Conservation (phyloP, 2,888 invertebrate genomes). For the Fragum fragum region DNA sequence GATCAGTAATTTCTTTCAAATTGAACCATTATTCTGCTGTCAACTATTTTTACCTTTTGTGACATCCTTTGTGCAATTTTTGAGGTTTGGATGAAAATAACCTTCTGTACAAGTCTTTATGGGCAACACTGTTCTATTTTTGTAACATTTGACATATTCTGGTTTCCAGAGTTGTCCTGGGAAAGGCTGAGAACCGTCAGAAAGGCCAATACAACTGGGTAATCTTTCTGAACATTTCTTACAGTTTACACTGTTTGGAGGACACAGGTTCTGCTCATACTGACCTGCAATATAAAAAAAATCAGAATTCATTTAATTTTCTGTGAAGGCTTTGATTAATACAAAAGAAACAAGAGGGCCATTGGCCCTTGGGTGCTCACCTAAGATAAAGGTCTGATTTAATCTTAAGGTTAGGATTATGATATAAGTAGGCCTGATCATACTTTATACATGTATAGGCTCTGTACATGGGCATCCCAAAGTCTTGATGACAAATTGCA, state of each 20-base stretch:
- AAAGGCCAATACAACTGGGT: constrained; percentile 61
- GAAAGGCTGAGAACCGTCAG: constrained; percentile 58
- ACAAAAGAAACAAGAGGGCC: too few relatives aligned
- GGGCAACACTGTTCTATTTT: constrained; percentile 60
- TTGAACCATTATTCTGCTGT: too few relatives aligned
- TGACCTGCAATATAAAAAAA: constrained; percentile 54
- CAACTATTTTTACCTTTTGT: constrained; percentile 57
- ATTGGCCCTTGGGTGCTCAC: too few relatives aligned
- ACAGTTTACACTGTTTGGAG: constrained; percentile 31
- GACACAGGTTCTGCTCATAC: constrained; percentile 63
- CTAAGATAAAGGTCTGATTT: too few relatives aligned
- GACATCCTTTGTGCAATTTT: constrained; percentile 41
- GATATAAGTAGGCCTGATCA: too few relatives aligned
- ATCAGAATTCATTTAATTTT: too few relatives aligned
- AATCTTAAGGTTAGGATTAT: too few relatives aligned
- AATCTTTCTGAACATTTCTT: constrained; percentile 57
- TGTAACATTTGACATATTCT: constrained; percentile 65
- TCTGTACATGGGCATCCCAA: too few relatives aligned
- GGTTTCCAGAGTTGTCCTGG: constrained; percentile 55
- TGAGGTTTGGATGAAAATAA: constrained; percentile 57
- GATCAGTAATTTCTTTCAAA: too few relatives aligned
- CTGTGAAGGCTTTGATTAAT: too few relatives aligned
- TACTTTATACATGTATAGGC: too few relatives aligned
- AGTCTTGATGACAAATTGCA: too few relatives aligned
- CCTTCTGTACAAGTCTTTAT: constrained; percentile 54